phyloP scores from a whole-genome alignment of 2,888 invertebrate genomes.

The Phyllotreta cruciferae region DNA sequence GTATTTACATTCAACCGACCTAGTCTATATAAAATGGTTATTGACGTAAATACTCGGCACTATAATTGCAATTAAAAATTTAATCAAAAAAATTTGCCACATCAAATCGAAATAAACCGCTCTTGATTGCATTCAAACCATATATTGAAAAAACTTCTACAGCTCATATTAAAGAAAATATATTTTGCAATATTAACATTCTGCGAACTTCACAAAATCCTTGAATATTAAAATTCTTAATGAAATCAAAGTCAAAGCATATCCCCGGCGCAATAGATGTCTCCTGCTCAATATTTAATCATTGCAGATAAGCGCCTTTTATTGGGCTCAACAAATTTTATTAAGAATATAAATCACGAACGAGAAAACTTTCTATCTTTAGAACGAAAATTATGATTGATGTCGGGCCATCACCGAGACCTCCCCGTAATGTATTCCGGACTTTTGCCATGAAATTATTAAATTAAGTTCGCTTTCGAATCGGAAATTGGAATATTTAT shows the following conservation, averaged over 20 bases:
- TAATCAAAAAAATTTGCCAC: too few relatives aligned
- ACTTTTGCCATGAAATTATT: constrained; percentile 11
- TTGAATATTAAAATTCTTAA: not conserved
- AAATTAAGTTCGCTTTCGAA: constrained; percentile 1
- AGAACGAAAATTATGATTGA: constrained; percentile 11
- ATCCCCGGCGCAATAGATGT: not conserved
- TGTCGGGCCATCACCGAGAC: not conserved
- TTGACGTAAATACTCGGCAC: too few relatives aligned
- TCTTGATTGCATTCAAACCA: not conserved
- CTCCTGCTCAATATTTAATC: not conserved
- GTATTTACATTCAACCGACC: too few relatives aligned
- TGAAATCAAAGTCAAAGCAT: not conserved
- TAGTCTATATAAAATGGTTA: too few relatives aligned
- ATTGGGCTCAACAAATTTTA: constrained; percentile 2
- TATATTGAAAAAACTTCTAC: constrained; percentile 8
- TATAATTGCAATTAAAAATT: too few relatives aligned
- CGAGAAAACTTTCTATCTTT: constrained; percentile 2
- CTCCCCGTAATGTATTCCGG: not conserved
- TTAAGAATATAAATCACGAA: constrained; percentile 7
- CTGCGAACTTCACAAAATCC: constrained; percentile 3
- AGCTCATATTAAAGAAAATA: too few relatives aligned
- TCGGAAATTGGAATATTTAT: constrained; percentile 1
- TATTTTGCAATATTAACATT: too few relatives aligned
- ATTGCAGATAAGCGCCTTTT: constrained; percentile 4
- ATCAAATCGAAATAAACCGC: not conserved